Evolutionary conservation across 1,140 invertebrate species (phyloP), one percentile per base, ranked within the genome.

Genomic region (Rhyzopertha dominica): DNA sequence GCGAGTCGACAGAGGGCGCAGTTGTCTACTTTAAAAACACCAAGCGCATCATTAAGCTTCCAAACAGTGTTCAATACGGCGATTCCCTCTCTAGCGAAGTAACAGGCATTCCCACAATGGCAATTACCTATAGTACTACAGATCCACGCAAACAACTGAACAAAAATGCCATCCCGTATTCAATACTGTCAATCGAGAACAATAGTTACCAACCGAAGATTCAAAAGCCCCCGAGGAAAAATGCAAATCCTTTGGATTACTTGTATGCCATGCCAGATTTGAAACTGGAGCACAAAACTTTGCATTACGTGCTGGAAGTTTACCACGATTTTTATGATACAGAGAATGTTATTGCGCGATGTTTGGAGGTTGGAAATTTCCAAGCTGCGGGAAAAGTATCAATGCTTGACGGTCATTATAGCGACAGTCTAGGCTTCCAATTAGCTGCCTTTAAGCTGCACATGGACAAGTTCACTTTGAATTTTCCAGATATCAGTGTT

Each of bases 21-120:
- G 51, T 75, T 8, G 61, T 76, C 1, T 67, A 73, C 39, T 63
- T 74, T 24, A 73, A 71, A 46, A 74, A 70, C 22, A 70, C 70
- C 5, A 70, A 69, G 53, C 53, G 74, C 17, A 62, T 74, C 5
- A 63, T 76, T 17, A 72, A 71, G 59, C 59, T 74, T 8, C 73
- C 71, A 2, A 61, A 63, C 35, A 54, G 44, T 24, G 41, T 53
- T 20, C 53, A 54, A 32, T 39, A 58, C 26, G 43, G 51, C 2
- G 59, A 67, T 31, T 43, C 56, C 25, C 58, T 56, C 31, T 62
- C 63, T 1, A 56, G 63, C 22, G 65, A 67, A 62, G 57, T 67
- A 13, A 61, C 63, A 5, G 56, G 59, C 25, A 42, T 67, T 35
- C 65, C 65, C 17, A 49, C 61, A 5, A 54, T 66, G 56, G 58